Evolutionary conservation across 2,113 vertebrate species (phyloP), one percentile per base, ranked within the genome.

Genomic region (Colistium nudipinnis): DNA sequence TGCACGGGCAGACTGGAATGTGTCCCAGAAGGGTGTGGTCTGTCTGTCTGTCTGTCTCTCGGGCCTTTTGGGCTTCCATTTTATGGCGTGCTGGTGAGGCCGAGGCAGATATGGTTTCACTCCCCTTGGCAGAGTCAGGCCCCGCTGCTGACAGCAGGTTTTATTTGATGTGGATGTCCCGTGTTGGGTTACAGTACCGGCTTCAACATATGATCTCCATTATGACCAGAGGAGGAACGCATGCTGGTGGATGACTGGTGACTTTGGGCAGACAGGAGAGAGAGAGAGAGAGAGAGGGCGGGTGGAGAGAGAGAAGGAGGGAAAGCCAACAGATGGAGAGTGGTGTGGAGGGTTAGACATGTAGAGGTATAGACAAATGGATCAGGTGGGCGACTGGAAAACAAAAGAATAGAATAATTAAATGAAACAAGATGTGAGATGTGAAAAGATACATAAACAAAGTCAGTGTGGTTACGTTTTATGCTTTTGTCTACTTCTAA

Each of bases 121-220:
- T 88, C 74, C 62, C 71, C 77, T 76, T 77, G 85, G 73, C 76
- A 72, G 81, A 87, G 82, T 74, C 84, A 73, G 86, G 80, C 82
- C 84, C 53, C 43, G 65, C 71, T 82, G 86, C 86, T 87, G 91
- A 87, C 90, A 89, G 89, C 88, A 87, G 89, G 74, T 91, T 92
- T 90, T 89, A 92, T 90, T 91, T 90, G 87, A 92, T 91, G 91
- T 91, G 84, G 88, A 90, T 53, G 87, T 89, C 88, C 82, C 76
- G 87, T 90, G 88, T 90, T 86, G 74, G 82, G 87, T 91, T 92
- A 88, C 91, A 90, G 87, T 14, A 59, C 88, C 68, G 83, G 82
- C 85, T 88, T 87, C 81, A 87, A 90, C 91, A 93, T 92, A 87
- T 92, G 91, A 93, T 93, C 90, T 89, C 85, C 90, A 92, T 93